These are phyloP conservation scores for Eilema caniola DNA, from an alignment of 2,888 invertebrate species.

Conservation along the genomic window DNA sequence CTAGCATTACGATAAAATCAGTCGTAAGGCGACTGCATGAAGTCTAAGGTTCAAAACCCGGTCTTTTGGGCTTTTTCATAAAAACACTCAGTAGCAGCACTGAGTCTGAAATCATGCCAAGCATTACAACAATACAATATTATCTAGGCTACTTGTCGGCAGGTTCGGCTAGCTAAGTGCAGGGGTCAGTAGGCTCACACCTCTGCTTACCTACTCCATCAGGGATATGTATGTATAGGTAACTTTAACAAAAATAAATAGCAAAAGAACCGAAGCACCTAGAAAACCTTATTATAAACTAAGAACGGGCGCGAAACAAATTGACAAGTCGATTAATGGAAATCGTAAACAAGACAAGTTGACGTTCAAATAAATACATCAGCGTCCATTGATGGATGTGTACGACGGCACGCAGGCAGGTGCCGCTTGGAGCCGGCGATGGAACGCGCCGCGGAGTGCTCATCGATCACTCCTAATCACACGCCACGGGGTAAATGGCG, in stretches of 20 bases:
- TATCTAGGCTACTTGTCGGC: background rate
- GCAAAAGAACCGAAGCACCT: background rate
- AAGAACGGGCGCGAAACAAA: background rate
- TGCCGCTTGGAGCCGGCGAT: background rate
- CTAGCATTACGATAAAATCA: background rate
- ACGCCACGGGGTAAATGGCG: background rate
- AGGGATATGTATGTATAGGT: no score
- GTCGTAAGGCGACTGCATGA: background rate
- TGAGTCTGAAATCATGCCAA: background rate
- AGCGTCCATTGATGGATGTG: constrained; percentile 7
- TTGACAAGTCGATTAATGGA: background rate
- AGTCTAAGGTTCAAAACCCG: background rate
- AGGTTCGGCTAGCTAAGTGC: background rate
- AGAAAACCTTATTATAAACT: background rate
- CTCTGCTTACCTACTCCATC: no score
- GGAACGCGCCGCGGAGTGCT: background rate
- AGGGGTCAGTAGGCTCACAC: no score
- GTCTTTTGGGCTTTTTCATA: background rate
- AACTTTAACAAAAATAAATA: no score
- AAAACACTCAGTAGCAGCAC: background rate
- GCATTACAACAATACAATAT: background rate
- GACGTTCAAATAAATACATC: background rate
- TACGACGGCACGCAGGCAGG: background rate
- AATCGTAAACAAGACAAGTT: background rate
- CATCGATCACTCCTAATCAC: constrained; percentile 13